Percentiles rank a stretch among this genome's conserved stretches.
These are phyloP conservation scores for Cyrtonyx montezumae DNA, from an alignment of 2,113 vertebrate genomes.

Conservation along the genomic window DNA sequence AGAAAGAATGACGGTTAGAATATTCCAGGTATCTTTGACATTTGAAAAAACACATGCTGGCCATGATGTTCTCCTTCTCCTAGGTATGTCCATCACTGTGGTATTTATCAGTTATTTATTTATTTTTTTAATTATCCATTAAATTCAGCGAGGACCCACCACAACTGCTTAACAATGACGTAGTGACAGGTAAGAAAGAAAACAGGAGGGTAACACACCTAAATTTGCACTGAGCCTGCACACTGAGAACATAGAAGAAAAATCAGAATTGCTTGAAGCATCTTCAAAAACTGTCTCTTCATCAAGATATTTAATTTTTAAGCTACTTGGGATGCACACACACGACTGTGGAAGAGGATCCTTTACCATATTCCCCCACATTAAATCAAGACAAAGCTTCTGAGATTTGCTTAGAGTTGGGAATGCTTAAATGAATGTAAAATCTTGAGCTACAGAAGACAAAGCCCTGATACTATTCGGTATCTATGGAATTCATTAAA, in stretches of 20 bases:
- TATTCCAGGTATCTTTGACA: not conserved
- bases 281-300: not conserved
- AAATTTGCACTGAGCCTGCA: not conserved
- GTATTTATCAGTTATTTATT: not conserved
- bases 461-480: not conserved
- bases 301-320: not conserved
- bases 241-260: not conserved
- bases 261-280: not conserved
- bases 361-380: not conserved
- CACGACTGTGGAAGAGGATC: not conserved
- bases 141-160: not conserved
- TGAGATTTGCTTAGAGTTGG: not conserved
- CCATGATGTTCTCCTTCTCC: not conserved
- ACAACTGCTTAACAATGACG: not conserved
- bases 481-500: not conserved
- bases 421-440: not conserved
- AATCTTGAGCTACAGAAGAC: not conserved
- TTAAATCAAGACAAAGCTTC: not conserved
- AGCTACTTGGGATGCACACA: not conserved
- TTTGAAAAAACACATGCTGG: fast-evolving
- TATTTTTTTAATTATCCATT: no score
- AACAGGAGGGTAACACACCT: not conserved
- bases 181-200: not conserved
- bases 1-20: not conserved
- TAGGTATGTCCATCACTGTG: no score